These are phyloP conservation scores for Sebastes schlegelii DNA, from an alignment of 2,113 vertebrate genomes.

Conservation along the genomic window DNA sequence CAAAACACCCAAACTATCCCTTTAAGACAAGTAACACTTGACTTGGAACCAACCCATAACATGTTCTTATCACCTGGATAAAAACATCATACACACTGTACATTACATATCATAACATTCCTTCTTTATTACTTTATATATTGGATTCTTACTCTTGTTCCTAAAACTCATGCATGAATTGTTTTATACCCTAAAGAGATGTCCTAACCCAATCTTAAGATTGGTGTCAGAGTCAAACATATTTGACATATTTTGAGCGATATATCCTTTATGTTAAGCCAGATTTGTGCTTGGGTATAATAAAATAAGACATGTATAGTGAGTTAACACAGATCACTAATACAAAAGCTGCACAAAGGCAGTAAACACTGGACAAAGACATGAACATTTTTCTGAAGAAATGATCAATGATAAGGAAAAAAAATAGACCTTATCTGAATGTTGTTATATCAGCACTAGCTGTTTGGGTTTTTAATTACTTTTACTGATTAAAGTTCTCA, in stretches of 20 bases:
- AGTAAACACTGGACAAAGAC: background rate
- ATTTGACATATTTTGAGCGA: background rate
- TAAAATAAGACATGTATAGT: background rate
- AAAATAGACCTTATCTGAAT: background rate
- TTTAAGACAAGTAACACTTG: background rate
- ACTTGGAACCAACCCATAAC: background rate
- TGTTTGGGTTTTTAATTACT: background rate
- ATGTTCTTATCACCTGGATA: background rate
- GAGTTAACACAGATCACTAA: background rate
- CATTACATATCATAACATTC: conserved; percentile 23
- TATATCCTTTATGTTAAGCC: background rate
- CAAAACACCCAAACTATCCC: no score
- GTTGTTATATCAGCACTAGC: background rate
- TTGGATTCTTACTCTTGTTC: background rate
- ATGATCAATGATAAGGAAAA: background rate
- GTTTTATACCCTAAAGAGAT: background rate
- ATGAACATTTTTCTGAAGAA: background rate
- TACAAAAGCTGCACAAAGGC: background rate
- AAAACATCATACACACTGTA: background rate
- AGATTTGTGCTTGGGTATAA: background rate
- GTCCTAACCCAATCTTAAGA: background rate
- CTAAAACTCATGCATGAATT: conserved; percentile 6
- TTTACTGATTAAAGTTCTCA: background rate
- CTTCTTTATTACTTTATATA: background rate
- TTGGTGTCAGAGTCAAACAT: background rate